Conservation (phyloP, 2,797 vertebrate species). For the Sebastolobus alascanus region DNA sequence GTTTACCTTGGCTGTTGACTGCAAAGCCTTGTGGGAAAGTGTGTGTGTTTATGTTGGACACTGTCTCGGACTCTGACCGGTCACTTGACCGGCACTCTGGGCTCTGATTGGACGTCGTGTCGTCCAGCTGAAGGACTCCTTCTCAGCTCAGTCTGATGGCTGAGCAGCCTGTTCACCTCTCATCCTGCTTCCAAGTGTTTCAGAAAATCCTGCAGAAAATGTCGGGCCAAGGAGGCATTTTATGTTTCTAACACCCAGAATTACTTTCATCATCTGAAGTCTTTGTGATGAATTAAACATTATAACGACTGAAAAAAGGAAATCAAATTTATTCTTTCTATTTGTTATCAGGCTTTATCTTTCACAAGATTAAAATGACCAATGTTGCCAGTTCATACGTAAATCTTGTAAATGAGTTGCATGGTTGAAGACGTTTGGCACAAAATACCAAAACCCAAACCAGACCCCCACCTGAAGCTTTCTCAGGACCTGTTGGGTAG, state of each 20-base stretch:
- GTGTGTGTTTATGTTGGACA: constrained; percentile 81
- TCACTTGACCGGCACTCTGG: constrained; percentile 34
- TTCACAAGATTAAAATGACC: neutral
- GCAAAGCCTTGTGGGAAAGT: constrained; percentile 82
- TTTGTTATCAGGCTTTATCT: too few relatives aligned
- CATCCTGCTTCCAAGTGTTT: neutral
- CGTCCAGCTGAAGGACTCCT: constrained; percentile 34
- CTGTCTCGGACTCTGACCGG: constrained; percentile 66
- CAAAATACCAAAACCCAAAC: too few relatives aligned
- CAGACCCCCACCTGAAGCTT: neutral
- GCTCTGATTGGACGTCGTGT: constrained; percentile 56
- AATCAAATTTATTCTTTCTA: neutral
- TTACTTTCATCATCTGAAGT: neutral
- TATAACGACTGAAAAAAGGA: neutral
- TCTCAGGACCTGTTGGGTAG: neutral
- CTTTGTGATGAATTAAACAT: neutral
- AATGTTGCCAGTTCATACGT: neutral
- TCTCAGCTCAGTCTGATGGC: constrained; percentile 15
- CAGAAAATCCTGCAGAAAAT: neutral
- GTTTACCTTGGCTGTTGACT: constrained; percentile 81
- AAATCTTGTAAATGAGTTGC: neutral
- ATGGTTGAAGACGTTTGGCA: neutral
- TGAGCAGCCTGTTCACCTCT: neutral
- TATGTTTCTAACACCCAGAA: neutral
- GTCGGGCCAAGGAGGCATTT: neutral